Evolutionary conservation across 2,113 vertebrate genomes (phyloP), one percentile per base, ranked within the genome.

Genomic region (Buteo buteo): DNA sequence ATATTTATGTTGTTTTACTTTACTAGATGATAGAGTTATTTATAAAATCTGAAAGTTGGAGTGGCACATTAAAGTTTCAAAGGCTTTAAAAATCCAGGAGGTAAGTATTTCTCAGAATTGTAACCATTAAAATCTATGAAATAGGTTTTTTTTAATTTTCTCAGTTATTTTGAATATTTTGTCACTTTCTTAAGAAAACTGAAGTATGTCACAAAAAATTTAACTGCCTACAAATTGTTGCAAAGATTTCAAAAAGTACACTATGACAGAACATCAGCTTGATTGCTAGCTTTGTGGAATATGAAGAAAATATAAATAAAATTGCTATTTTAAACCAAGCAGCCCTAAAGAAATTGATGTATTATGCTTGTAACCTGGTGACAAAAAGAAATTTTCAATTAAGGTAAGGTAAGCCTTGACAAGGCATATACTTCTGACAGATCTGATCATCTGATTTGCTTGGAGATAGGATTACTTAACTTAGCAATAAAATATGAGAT

Each of bases 111-210:
- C 22, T 82, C 21, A 77, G 42, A 80, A 52, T 40, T 47, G 15
- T 18, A 69, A 20, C 4, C 6, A 69, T 20, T 62, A 73, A 69
- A 54, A 65, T 44, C 15, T 57, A 55, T 31, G 10, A 52, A 16
- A 32, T 19, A 11, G 4, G 0, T 0, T 1, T 8, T 49, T 54
- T 20, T 52, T 38, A 7, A 21, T 74, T 66, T 76, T 58, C n/a
- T 66, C 38, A 38, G 7, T 26, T 66, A 42, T 45, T 82, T 64
- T 40, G 3, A 57, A 47, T 59, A 65, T 61, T 77, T 58, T 92
- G 12, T n/a, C 31, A 34, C 32, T 77, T 86, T 61, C 29, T 72
- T 58, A 81, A 61, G 10, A 16, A 87, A 90, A 77, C 11, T 45
- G 16, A 74, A 44, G 12, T 26, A 58, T 20, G 4, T 32, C 29